phyloP scores from a whole-genome alignment of 2,888 invertebrate species.

The Ochropleura plecta region DNA sequence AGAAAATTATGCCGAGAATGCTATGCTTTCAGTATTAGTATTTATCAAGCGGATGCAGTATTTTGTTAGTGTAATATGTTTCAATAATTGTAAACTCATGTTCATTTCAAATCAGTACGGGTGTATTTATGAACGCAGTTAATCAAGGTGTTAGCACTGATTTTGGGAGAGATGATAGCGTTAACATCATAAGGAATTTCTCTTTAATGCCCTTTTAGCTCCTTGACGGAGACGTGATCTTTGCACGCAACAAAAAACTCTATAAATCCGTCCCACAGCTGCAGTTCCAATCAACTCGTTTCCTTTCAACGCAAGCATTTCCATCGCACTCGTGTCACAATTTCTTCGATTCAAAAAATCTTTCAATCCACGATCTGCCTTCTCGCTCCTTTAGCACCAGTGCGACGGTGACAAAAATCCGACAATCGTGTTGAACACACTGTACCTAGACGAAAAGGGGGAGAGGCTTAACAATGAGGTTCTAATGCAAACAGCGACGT shows the following conservation, averaged over 20 bases:
- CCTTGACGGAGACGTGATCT: conserved; percentile 23
- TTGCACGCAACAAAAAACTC: conserved; percentile 35
- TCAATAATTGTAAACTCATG: conserved; percentile 34
- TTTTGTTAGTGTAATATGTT: conserved; percentile 13
- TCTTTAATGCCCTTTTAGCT: background rate
- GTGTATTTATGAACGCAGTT: conserved; percentile 20
- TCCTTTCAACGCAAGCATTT: conserved; percentile 56
- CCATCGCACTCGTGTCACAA: conserved; percentile 57
- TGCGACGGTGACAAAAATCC: conserved; percentile 69
- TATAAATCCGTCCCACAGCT: conserved; percentile 44
- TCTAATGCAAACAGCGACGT: conserved; percentile 78
- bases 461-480: conserved; percentile 70
- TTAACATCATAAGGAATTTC: background rate
- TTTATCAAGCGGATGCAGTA: conserved; percentile 25
- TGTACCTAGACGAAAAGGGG: conserved; percentile 56
- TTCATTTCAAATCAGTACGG: conserved; percentile 9
- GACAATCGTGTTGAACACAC: conserved; percentile 69
- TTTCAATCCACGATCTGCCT: conserved; percentile 56
- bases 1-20: conserved; percentile 29
- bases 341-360: conserved; percentile 64
- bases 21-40: conserved; percentile 20
- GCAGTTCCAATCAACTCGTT: conserved; percentile 60
- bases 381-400: conserved; percentile 64
- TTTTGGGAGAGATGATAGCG: background rate
- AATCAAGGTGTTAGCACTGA: conserved; percentile 21